Conservation (phyloP, 2,113 vertebrate species). For the Limanda limanda region DNA sequence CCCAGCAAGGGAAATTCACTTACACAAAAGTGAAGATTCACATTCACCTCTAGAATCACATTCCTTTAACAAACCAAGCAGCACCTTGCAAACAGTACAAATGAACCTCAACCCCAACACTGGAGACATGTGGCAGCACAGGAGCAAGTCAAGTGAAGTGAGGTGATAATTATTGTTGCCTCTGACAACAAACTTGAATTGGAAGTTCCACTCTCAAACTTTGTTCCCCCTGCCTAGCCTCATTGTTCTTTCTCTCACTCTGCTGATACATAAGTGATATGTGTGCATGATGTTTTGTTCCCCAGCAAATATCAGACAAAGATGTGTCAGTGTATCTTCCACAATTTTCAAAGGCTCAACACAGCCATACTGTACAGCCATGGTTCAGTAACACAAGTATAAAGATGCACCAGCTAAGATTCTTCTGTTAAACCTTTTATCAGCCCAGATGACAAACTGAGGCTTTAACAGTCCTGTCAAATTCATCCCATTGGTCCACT, state of each 20-base stretch:
- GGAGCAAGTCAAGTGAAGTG: background rate
- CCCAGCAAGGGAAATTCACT: too few relatives aligned
- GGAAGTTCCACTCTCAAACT: background rate
- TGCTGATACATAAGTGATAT: conserved; percentile 1
- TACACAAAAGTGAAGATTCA: too few relatives aligned
- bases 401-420: background rate
- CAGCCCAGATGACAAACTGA: conserved; percentile 20
- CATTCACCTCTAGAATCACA: too few relatives aligned
- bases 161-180: background rate
- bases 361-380: too few relatives aligned
- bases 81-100: too few relatives aligned
- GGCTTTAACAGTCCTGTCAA: conserved; percentile 1
- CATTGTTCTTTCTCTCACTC: conserved; percentile 16
- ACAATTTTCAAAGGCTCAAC: background rate
- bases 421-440: conserved; percentile 16
- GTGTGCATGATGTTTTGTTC: too few relatives aligned
- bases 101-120: background rate
- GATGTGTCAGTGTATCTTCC: background rate
- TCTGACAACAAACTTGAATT: background rate
- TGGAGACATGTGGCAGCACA: background rate
- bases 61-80: too few relatives aligned
- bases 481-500: conserved; percentile 1
- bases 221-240: conserved; percentile 20
- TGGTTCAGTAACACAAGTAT: background rate
- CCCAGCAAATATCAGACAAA: background rate